Base-by-base conservation (phyloP, 2,888 invertebrate species). In the Ophion slaviceki region DNA sequence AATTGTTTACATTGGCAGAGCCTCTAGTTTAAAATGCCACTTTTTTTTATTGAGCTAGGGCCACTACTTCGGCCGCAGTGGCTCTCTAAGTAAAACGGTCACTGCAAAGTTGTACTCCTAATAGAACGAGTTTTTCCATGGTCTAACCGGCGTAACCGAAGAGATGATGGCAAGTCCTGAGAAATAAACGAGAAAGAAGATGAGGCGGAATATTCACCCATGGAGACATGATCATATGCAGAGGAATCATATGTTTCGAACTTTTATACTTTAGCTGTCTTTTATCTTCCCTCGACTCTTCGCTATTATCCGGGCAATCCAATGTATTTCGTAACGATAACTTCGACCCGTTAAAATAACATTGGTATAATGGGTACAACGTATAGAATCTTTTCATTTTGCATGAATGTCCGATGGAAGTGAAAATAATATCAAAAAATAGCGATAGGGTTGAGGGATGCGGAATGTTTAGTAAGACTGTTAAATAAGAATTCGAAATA, bases 51-150 rank as follows among this genome's bases (percentile, higher is more conserved):
- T n/a, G n/a, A n/a, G n/a, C n/a, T n/a, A n/a, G n/a, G n/a, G n/a
- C n/a, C n/a, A n/a, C n/a, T n/a, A n/a, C n/a, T n/a, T n/a, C n/a
- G n/a, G n/a, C n/a, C n/a, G n/a, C n/a, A n/a, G n/a, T n/a, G n/a
- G n/a, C n/a, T n/a, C n/a, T n/a, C n/a, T n/a, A n/a, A n/a, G n/a
- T n/a, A n/a, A n/a, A n/a, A n/a, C n/a, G n/a, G n/a, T n/a, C n/a
- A n/a, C n/a, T n/a, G n/a, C n/a, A n/a, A n/a, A n/a, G n/a, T n/a
- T n/a, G n/a, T n/a, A n/a, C n/a, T n/a, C n/a, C n/a, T n/a, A n/a
- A n/a, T n/a, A n/a, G n/a, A n/a, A n/a, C n/a, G n/a, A n/a, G n/a
- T 83, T 83, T 86, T 77, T 86, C 80, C 83, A 47, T 47, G 75
- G 59, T 70, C 80, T 83, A 83, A 86, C 83, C 82, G 83, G 74